Base-by-base conservation (phyloP, 2,797 vertebrate genomes). In the Halcyon badia region DNA sequence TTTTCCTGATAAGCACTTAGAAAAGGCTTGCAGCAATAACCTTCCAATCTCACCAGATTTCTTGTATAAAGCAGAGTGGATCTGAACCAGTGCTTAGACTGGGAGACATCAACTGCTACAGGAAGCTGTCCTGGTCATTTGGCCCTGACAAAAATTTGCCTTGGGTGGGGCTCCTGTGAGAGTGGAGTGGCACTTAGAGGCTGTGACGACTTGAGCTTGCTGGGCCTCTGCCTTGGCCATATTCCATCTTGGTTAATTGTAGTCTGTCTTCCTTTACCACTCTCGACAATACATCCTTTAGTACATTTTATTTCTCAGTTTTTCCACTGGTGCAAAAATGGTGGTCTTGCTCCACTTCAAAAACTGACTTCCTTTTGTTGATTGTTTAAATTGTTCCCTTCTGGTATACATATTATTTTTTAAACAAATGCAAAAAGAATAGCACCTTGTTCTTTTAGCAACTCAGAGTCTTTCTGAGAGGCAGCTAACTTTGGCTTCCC, bases 1-100 rank as follows among this genome's bases (percentile, higher is more conserved):
- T 94, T 94, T 94, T 93, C 61, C 79, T 76, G 82, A 94, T 72
- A 92, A 88, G 80, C 46, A 8, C 70, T 92, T 83, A 30, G 71
- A 69, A 91, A 91, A 18, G 54, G 30, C 80, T 90, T 31, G 46
- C 72, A n/a, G 79, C 72, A 31, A 31, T 42, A 89, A 78, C 76
- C 46, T 92, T 60, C 65, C 69, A 69, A 1, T 72, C 76, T 79
- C 87, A 83, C 49, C 8, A 11, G 26, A 37, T 78, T 70, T 78
- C 6, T 2, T 31, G n/a, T 37, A 11, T 21, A 51, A 85, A 51
- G 44, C 44, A 56, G 24, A 18, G 3, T 2, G 17, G 19, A 41
- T 46, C 64, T 62, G 41, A 81, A 83, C 9, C 42, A 44, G 37
- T 19, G 6, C 49, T 70, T 39, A 57, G 56, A 15, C 68, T 71